Evolutionary conservation across 1,140 invertebrate genomes (phyloP).

Genomic region (Thereuonema tuberculata): DNA sequence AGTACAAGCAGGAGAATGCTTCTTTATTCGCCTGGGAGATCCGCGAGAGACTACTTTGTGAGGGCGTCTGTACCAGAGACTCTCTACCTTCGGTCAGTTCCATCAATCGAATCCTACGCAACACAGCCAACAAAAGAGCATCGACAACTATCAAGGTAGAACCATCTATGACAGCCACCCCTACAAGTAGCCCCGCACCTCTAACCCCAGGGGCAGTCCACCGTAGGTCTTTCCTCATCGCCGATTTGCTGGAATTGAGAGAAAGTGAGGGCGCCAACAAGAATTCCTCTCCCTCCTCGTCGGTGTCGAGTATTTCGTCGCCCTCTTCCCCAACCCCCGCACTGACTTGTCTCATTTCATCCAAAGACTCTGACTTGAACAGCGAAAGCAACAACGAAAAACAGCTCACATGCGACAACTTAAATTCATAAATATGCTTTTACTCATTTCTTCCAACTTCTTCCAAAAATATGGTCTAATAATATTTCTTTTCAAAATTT

Average conservation of each 20-base stretch:
- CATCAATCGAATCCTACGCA: conserved; percentile 83
- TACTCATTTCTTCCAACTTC: too few relatives aligned
- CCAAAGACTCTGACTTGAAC: too few relatives aligned
- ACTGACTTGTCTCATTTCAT: too few relatives aligned
- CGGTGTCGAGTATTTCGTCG: too few relatives aligned
- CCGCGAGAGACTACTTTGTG: conserved; percentile 66
- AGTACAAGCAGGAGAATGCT: conserved; percentile 80
- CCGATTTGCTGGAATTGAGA: neutral
- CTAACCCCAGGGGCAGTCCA: neutral
- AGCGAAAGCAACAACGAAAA: too few relatives aligned
- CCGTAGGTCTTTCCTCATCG: conserved; percentile 2
- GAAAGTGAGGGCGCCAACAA: neutral
- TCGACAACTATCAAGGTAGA: neutral
- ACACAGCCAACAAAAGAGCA: conserved; percentile 27
- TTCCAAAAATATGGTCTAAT: too few relatives aligned
- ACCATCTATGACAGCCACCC: neutral
- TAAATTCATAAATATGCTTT: too few relatives aligned
- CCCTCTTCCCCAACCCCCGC: too few relatives aligned
- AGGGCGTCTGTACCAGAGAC: conserved; percentile 57
- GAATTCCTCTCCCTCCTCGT: too few relatives aligned
- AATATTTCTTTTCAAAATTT: too few relatives aligned
- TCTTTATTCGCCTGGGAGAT: conserved; percentile 91
- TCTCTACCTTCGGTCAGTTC: conserved; percentile 80
- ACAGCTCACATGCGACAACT: too few relatives aligned
- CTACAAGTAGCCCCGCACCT: neutral